A percentile compares a stretch with the other conserved stretches of the same genome.
These are phyloP conservation scores for Trachymyrmex cornetzi DNA, from an alignment of 1,140 invertebrate species.

Conservation along the genomic window DNA sequence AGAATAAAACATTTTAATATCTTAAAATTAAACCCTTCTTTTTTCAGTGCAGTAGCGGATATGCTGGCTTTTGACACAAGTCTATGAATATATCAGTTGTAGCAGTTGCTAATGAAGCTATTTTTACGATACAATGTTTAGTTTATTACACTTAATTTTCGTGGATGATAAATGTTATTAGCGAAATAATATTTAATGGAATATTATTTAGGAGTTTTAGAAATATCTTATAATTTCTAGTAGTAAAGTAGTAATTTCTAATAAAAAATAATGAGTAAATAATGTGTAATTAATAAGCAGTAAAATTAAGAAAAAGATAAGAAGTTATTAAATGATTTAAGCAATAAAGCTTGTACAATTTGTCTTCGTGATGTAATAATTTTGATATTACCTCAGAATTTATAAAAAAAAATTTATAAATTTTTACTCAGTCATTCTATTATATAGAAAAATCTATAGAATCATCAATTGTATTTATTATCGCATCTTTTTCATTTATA, in stretches of 20 bases:
- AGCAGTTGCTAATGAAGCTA: not conserved
- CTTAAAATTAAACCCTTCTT: no score
- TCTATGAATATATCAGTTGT: not conserved
- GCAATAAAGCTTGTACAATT: not conserved
- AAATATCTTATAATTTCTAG: not conserved
- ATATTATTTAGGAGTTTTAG: not conserved
- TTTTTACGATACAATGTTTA: not conserved
- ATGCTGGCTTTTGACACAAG: not conserved
- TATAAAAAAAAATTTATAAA: conserved; percentile 1
- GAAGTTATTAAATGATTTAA: not conserved
- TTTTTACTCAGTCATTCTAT: not conserved
- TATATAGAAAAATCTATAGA: not conserved
- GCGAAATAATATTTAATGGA: not conserved
- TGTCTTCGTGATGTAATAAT: not conserved
- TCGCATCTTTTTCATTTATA: not conserved
- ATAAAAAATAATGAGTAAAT: not conserved
- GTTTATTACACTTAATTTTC: not conserved
- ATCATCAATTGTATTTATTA: not conserved
- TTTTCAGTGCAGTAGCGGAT: not conserved
- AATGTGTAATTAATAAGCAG: not conserved
- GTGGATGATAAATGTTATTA: not conserved
- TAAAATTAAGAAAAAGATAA: not conserved
- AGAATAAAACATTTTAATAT: no score
- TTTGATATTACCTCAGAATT: conserved; percentile 15
- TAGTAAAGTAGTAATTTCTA: not conserved